Evolutionary conservation across 2,797 vertebrate genomes (phyloP).

Genomic region (Anisognathus igniventris): DNA sequence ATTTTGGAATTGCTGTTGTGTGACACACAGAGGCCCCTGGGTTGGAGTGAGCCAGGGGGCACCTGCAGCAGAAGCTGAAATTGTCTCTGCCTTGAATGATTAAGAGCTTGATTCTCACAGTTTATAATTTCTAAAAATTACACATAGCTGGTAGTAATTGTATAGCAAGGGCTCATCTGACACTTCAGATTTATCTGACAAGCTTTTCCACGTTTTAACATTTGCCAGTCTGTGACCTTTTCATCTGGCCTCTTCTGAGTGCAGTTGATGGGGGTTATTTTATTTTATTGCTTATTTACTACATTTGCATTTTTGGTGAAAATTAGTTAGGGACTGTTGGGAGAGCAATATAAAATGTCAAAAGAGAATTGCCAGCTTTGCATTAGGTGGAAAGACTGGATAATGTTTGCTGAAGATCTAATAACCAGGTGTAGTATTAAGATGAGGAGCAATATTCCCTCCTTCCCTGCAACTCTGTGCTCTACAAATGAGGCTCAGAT

Average conservation of each 20-base stretch:
- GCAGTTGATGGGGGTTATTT: not conserved
- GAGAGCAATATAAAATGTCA: not conserved
- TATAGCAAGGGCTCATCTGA: not conserved
- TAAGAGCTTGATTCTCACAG: not conserved
- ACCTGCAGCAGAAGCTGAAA: not conserved
- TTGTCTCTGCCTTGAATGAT: not conserved
- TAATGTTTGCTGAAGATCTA: not conserved
- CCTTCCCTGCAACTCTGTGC: not conserved
- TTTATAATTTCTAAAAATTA: not conserved
- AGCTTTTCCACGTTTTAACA: not conserved
- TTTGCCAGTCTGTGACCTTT: not conserved
- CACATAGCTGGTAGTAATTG: not conserved
- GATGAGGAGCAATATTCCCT: not conserved
- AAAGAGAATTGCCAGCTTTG: not conserved
- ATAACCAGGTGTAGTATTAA: not conserved
- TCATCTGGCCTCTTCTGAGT: not conserved
- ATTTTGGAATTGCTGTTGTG: not conserved
- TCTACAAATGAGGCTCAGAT: not conserved
- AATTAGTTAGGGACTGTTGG: not conserved
- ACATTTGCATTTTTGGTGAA: not conserved
- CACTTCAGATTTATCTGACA: not conserved
- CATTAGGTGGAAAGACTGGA: not conserved
- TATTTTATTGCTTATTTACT: conserved; percentile 11
- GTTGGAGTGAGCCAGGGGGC: not conserved
- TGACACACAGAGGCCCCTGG: not conserved